phyloP scores from a whole-genome alignment of 1,140 invertebrate species.

The Mercenaria mercenaria region DNA sequence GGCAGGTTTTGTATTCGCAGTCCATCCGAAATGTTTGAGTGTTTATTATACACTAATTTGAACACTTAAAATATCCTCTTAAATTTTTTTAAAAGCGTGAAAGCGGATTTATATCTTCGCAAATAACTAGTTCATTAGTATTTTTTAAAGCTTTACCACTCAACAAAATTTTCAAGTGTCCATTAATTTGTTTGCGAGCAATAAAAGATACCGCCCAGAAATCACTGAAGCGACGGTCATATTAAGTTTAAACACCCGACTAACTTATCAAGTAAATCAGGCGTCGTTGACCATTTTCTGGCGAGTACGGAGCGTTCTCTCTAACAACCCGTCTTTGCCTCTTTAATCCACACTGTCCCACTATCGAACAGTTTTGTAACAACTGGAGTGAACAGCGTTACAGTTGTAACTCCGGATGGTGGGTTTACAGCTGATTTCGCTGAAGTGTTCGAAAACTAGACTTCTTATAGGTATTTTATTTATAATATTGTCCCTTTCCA shows the following conservation, averaged over 20 bases:
- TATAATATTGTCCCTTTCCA: no score
- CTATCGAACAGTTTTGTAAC: conserved; percentile 3
- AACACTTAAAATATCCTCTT: conserved; percentile 1
- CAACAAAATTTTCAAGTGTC: conserved; percentile 5
- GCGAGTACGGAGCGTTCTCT: not conserved
- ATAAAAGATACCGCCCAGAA: not conserved
- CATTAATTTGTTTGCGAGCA: conserved; percentile 4
- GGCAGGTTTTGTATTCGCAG: not conserved
- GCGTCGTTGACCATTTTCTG: not conserved
- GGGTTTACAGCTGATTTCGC: not conserved
- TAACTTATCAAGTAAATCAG: not conserved
- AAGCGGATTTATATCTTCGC: conserved; percentile 1
- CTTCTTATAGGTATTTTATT: not conserved
- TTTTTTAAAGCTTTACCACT: conserved; percentile 3
- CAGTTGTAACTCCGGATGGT: not conserved
- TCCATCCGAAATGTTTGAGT: not conserved
- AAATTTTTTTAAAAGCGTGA: not conserved
- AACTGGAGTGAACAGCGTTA: not conserved
- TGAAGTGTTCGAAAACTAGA: not conserved
- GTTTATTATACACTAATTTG: not conserved
- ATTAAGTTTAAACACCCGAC: not conserved
- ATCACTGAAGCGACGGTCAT: not conserved
- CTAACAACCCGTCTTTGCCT: not conserved
- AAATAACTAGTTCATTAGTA: conserved; percentile 27
- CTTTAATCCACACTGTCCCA: not conserved